Evolutionary conservation across 2,888 invertebrate genomes (phyloP).

Genomic region (Operophtera brumata): DNA sequence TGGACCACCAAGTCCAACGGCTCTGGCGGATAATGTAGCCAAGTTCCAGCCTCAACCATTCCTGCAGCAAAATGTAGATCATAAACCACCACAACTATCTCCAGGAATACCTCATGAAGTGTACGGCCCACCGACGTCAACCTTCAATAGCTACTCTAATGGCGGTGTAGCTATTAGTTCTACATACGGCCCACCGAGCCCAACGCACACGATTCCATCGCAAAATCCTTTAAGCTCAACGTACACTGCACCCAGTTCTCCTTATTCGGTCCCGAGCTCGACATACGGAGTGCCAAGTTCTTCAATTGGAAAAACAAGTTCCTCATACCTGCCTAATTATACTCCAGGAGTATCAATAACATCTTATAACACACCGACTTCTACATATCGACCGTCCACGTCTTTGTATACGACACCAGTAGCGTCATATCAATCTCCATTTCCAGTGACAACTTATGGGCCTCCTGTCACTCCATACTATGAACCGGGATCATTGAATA

Average conservation of each 20-base stretch:
- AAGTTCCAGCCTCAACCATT: slow-evolving; percentile 55
- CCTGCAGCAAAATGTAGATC: slow-evolving; percentile 42
- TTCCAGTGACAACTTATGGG: slow-evolving; percentile 44
- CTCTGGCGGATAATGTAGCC: slow-evolving; percentile 48
- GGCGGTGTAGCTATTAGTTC: slow-evolving; percentile 48
- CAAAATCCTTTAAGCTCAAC: slow-evolving; percentile 50
- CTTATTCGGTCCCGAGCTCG: slow-evolving; percentile 41
- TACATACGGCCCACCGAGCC: slow-evolving; percentile 60
- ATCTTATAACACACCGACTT: slow-evolving; percentile 40
- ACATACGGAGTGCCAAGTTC: slow-evolving; percentile 42
- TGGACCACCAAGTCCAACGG: slow-evolving; percentile 68
- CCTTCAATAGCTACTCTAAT: slow-evolving; percentile 38
- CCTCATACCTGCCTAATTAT: slow-evolving; percentile 36
- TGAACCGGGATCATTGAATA: slow-evolving; percentile 49
- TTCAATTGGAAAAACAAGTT: slow-evolving; percentile 34
- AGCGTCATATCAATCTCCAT: slow-evolving; percentile 42
- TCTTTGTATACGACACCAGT: slow-evolving; percentile 41
- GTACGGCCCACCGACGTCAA: slow-evolving; percentile 57
- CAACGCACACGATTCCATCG: slow-evolving; percentile 57
- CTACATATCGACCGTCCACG: slow-evolving; percentile 48
- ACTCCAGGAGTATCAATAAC: slow-evolving; percentile 40
- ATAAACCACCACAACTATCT: slow-evolving; percentile 42
- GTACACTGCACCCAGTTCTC: slow-evolving; percentile 46
- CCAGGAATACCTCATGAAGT: slow-evolving; percentile 52
- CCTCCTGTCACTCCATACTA: slow-evolving; percentile 50